Evolutionary conservation across 2,113 vertebrate genomes (phyloP).

Genomic region (Pao palembangensis): DNA sequence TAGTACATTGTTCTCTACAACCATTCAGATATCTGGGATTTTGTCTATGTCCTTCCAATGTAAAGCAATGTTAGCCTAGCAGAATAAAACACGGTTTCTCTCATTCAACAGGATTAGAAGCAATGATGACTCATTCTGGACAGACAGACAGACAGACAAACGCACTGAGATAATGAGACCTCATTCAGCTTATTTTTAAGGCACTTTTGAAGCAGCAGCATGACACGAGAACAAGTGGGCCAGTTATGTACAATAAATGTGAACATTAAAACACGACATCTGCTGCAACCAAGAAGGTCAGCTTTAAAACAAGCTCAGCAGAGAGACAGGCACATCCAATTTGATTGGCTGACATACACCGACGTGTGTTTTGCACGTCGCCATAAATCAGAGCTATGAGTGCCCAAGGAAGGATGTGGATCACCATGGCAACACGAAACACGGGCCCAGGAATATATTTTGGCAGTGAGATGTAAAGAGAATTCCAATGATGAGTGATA

Average conservation of each 20-base stretch:
- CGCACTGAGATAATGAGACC: conserved; percentile 20
- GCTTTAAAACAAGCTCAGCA: background rate
- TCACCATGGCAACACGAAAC: conserved; percentile 46
- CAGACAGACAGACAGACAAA: conserved; percentile 1
- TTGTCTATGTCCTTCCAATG: too few relatives aligned
- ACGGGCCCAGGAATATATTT: conserved; percentile 20
- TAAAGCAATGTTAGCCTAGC: too few relatives aligned
- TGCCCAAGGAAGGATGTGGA: conserved; percentile 28
- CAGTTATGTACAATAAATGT: background rate
- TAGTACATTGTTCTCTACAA: too few relatives aligned
- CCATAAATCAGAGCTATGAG: conserved; percentile 25
- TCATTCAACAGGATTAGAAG: too few relatives aligned
- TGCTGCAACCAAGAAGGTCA: conserved; percentile 3
- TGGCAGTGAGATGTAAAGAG: conserved; percentile 34
- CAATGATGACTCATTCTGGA: conserved; percentile 20
- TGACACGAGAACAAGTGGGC: conserved; percentile 1
- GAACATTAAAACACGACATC: background rate
- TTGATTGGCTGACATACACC: conserved; percentile 26
- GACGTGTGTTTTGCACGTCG: conserved; percentile 27
- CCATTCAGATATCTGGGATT: too few relatives aligned
- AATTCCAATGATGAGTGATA: conserved; percentile 40
- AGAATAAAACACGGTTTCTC: too few relatives aligned
- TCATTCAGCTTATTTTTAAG: background rate
- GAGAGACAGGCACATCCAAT: background rate
- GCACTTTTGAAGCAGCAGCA: conserved; percentile 18